Evolutionary conservation across 37 sponge, comb jelly and placozoan species (phyloP).

Genomic region (Petrosia ficiformis): DNA sequence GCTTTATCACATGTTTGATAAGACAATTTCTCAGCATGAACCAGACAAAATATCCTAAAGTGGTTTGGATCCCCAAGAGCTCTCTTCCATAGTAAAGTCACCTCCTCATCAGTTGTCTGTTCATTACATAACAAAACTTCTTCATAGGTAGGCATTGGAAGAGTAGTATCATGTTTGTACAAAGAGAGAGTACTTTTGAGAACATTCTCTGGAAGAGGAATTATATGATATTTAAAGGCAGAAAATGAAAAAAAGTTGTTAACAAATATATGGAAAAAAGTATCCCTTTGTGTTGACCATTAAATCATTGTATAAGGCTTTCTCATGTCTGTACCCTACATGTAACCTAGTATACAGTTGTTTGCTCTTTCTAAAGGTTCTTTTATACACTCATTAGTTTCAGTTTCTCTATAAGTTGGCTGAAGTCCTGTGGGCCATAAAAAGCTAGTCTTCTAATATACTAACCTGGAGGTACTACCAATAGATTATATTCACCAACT

Average conservation of each 20-base stretch:
- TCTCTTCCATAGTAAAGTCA: slow-evolving; percentile 49
- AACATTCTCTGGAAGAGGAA: slow-evolving; percentile 52
- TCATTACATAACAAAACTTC: slow-evolving; percentile 53
- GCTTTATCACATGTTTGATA: slow-evolving; percentile 41
- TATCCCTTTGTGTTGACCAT: no score
- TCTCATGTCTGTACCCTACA: no score
- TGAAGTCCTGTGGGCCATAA: no score
- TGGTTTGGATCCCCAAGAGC: slow-evolving; percentile 53
- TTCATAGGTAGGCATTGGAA: slow-evolving; percentile 59
- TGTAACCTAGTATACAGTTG: no score
- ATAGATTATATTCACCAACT: slow-evolving; percentile 13
- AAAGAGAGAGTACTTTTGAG: slow-evolving; percentile 36
- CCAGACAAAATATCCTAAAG: slow-evolving; percentile 59
- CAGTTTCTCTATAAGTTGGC: no score
- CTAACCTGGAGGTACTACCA: slow-evolving; percentile 27
- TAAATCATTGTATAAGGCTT: no score
- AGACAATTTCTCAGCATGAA: slow-evolving; percentile 54
- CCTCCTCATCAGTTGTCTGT: slow-evolving; percentile 63
- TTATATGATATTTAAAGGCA: no score
- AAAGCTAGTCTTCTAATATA: no score
- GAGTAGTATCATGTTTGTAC: slow-evolving; percentile 32
- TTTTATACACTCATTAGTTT: no score
- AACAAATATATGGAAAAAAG: no score
- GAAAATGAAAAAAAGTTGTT: no score
- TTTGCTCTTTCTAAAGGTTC: no score